Evolutionary conservation across 1,140 invertebrate genomes (phyloP), one percentile per base, ranked within the genome.

Genomic region (Eumaeus atala): DNA sequence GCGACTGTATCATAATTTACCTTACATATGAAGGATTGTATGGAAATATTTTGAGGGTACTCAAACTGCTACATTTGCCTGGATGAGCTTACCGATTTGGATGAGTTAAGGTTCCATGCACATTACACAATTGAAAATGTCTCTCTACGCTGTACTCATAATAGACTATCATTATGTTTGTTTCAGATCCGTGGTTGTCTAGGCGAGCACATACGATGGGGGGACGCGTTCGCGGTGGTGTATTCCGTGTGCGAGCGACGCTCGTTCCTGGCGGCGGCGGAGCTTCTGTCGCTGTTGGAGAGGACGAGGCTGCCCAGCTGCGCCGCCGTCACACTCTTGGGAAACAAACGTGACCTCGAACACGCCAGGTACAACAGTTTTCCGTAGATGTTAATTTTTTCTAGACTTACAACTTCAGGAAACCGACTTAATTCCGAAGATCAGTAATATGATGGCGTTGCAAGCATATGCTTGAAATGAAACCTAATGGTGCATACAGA

Each of bases 311-410:
- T 93, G 54, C 91, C 92, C 28, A 91, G 91, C 53, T 93, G 92
- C 67, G 92, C 92, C 65, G 92, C 94, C 12, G 90, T 92, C 47
- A 89, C 95, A 59, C 87, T 96, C 59, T 89, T 96, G 64, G 94
- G 93, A 48, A 96, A 95, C 85, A 95, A 95, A 87, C 84, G 92
- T 64, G 94, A 95, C 89, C 89, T 96, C 70, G 94, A 95, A 84
- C 93, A 95, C 87, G 91, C 91, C 52, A 91, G 94, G 91, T 93
- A 87, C n/a, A n/a, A n/a, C n/a, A 84, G 10, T 28, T 34, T 7
- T 37, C 8, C 12, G 14, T 12, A 2, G 9, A 2, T 42, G n/a
- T 42, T 17, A 17, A 12, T 12, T 42, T 2, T 28, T 28, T 28
- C 21, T 3, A 28, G 6, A 28, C 2, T 28, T 2, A 28, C 21